Conservation (phyloP, 2,888 invertebrate genomes). For the Eutolmus rufibarbis region DNA sequence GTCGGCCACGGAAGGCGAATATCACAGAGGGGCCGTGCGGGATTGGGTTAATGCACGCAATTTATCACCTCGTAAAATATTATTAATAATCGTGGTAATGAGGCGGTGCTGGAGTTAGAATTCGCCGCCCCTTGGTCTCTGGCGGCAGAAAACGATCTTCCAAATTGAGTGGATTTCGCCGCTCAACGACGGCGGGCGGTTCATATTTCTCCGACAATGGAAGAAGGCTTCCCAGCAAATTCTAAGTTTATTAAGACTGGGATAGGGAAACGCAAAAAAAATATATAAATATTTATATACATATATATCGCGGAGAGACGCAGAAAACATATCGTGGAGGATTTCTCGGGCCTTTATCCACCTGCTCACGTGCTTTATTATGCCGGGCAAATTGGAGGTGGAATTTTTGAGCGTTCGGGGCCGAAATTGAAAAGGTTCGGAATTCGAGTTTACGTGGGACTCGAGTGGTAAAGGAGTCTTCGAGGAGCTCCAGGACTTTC, state of each 20-base stretch:
- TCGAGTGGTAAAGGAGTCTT: conserved; percentile 4
- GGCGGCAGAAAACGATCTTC: background rate
- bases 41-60: background rate
- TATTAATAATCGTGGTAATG: conserved; percentile 5
- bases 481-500: conserved; percentile 2
- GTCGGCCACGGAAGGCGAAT: background rate
- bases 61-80: background rate
- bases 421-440: conserved; percentile 14
- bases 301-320: background rate
- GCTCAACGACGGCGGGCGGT: background rate
- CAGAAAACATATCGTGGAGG: background rate
- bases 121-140: background rate
- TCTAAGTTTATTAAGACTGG: background rate
- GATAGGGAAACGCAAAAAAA: background rate
- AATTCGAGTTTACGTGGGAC: background rate
- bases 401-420: conserved; percentile 19
- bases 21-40: background rate
- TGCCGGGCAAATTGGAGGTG: background rate
- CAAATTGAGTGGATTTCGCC: background rate
- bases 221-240: background rate
- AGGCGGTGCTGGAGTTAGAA: background rate
- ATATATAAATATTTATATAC: background rate
- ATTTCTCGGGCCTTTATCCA: conserved; percentile 9
- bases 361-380: conserved; percentile 30
- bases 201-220: background rate